Conservation (phyloP, 1,140 invertebrate species). For the Drosophila cardini region DNA sequence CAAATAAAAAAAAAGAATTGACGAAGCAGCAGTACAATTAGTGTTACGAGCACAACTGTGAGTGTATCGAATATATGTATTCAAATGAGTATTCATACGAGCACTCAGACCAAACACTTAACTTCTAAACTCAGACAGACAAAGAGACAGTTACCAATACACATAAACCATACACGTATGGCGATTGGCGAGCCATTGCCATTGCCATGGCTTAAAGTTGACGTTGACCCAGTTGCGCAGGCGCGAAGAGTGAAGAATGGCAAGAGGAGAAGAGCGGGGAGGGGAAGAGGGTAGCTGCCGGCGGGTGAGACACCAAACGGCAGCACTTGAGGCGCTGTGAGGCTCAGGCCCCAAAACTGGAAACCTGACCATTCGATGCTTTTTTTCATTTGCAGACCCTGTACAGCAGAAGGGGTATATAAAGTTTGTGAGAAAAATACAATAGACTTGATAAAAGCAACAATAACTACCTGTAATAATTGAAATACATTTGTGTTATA, state of each 20-base stretch:
- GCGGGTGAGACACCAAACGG: slow-evolving; percentile 30
- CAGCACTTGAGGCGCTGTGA: slow-evolving; percentile 37
- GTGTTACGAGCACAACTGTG: slow-evolving; percentile 32
- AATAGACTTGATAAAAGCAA: no score
- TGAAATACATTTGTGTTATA: no score
- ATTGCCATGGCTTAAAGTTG: slow-evolving; percentile 62
- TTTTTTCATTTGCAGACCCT: no score
- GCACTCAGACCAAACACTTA: slow-evolving; percentile 10
- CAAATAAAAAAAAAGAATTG: slow-evolving; percentile 10
- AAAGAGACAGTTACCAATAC: slow-evolving; percentile 12
- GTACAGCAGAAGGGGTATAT: no score
- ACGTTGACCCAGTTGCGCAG: slow-evolving; percentile 74
- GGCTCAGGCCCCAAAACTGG: slow-evolving; percentile 65
- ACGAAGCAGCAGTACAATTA: slow-evolving; percentile 36
- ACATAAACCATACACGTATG: slow-evolving; percentile 12
- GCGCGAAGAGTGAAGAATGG: slow-evolving; percentile 32
- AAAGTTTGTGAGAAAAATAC: not conserved
- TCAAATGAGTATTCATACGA: slow-evolving; percentile 6
- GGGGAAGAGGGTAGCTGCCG: not conserved
- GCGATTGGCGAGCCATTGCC: slow-evolving; percentile 54
- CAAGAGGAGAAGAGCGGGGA: not conserved
- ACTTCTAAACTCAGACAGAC: slow-evolving; percentile 5
- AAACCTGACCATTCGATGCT: slow-evolving; percentile 52
- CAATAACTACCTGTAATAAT: no score
- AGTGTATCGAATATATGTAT: not conserved